A percentile compares a stretch with the other conserved stretches of the same genome.
Evolutionary conservation across 2,888 invertebrate genomes (phyloP).

Genomic region (Drosophila lacicola): DNA sequence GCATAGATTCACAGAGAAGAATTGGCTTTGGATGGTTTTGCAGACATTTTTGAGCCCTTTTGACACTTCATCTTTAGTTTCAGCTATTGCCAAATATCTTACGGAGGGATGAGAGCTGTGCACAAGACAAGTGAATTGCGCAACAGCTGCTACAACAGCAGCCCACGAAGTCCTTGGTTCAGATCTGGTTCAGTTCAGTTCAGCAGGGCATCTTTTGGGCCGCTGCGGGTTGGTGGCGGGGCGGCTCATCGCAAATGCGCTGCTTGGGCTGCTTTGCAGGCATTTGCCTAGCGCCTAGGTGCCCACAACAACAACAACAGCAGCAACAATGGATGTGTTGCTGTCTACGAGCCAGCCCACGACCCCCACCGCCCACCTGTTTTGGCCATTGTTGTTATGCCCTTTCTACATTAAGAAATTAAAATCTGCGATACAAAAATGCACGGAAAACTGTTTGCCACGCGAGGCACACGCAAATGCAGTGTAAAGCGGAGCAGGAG

Average conservation of each 20-base stretch:
- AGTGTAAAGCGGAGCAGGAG: background rate
- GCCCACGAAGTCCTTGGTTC: no score
- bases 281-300: conserved; percentile 22
- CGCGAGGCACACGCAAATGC: conserved; percentile 24
- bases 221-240: no score
- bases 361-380: background rate
- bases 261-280: conserved; percentile 9
- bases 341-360: background rate
- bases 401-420: conserved; percentile 79
- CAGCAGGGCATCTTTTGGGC: conserved; percentile 24
- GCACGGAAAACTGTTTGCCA: conserved; percentile 38
- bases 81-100: conserved; percentile 10
- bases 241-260: conserved; percentile 37
- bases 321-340: background rate
- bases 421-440: conserved; percentile 75
- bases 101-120: background rate
- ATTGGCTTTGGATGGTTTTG: no score
- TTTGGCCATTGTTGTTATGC: conserved; percentile 46
- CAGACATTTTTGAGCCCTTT: no score
- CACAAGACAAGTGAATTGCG: conserved; percentile 15
- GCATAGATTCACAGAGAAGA: no score
- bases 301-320: conserved; percentile 11
- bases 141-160: conserved; percentile 11
- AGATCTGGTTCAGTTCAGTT: conserved; percentile 17
- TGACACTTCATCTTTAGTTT: background rate